These are phyloP conservation scores for Coptotermes formosanus DNA, from an alignment of 1,140 invertebrate genomes.

Conservation along the genomic window DNA sequence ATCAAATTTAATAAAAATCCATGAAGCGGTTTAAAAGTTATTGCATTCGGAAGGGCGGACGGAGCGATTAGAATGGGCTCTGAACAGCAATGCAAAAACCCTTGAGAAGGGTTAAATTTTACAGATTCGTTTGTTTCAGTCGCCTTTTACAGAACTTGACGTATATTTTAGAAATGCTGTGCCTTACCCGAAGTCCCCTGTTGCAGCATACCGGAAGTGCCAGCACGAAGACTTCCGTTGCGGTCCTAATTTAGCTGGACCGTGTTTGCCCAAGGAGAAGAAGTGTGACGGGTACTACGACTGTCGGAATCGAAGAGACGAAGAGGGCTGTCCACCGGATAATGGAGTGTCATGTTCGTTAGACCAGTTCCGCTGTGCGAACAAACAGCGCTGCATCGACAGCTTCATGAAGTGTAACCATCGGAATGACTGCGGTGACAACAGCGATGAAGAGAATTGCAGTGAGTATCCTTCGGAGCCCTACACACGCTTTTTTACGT, in stretches of 20 bases:
- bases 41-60: too few relatives aligned
- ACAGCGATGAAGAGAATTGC: constrained; percentile 83
- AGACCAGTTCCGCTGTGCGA: constrained; percentile 86
- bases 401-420: constrained; percentile 80
- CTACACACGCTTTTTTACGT: too few relatives aligned
- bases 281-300: constrained; percentile 87
- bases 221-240: constrained; percentile 81
- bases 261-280: constrained; percentile 82
- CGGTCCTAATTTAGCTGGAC: constrained; percentile 58
- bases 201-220: constrained; percentile 81
- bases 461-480: constrained; percentile 56
- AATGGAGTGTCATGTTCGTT: constrained; percentile 69
- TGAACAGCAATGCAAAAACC: too few relatives aligned
- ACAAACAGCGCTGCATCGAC: constrained; percentile 81
- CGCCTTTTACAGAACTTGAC: too few relatives aligned
- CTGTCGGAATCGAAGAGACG: constrained; percentile 84
- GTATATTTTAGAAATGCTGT: too few relatives aligned
- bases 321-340: constrained; percentile 66
- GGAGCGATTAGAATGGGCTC: too few relatives aligned
- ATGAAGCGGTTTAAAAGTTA: too few relatives aligned
- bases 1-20: too few relatives aligned
- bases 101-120: too few relatives aligned
- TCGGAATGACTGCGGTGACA: constrained; percentile 85
- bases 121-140: too few relatives aligned
- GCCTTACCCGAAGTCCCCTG: too few relatives aligned